A percentile compares a stretch with the other conserved stretches of the same genome.
Conservation (phyloP, 2,797 vertebrate genomes). For the Spinibarbus caldwelli region DNA sequence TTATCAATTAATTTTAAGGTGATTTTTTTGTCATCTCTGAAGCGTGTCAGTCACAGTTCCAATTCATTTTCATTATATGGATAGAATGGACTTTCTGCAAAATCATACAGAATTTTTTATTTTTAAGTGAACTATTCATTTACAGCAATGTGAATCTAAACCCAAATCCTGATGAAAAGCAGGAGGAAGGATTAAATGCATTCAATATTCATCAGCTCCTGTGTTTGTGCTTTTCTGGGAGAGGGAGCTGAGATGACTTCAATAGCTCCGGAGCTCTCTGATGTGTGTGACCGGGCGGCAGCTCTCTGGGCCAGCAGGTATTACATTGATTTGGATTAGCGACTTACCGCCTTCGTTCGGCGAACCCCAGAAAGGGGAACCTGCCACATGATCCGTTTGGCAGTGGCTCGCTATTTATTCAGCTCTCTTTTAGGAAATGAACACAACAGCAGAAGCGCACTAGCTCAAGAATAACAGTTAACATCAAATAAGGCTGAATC, state of each 20-base stretch:
- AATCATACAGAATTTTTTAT: neutral
- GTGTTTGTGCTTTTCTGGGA: slow-evolving; percentile 50
- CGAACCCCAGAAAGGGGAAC: slow-evolving; percentile 58
- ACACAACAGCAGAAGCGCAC: slow-evolving; percentile 21
- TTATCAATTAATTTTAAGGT: neutral
- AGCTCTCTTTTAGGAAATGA: slow-evolving; percentile 49
- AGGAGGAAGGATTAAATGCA: slow-evolving; percentile 60
- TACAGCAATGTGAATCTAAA: neutral
- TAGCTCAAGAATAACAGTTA: neutral
- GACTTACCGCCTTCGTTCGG: slow-evolving; percentile 64
- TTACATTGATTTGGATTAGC: slow-evolving; percentile 67
- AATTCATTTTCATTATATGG: neutral
- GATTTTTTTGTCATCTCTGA: neutral
- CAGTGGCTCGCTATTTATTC: slow-evolving; percentile 23
- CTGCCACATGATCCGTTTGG: slow-evolving; percentile 60
- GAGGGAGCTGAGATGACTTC: slow-evolving; percentile 57
- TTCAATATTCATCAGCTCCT: slow-evolving; percentile 57
- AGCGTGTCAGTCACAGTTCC: neutral
- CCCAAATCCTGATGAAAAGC: slow-evolving; percentile 34
- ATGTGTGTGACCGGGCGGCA: slow-evolving; percentile 47
- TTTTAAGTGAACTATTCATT: neutral
- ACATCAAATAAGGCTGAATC: neutral
- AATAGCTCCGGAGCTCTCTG: slow-evolving; percentile 58
- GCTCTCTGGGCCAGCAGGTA: slow-evolving; percentile 59
- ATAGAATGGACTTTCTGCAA: neutral